Conservation (phyloP, 2,113 vertebrate genomes). For the Sceloporus tristichus region DNA sequence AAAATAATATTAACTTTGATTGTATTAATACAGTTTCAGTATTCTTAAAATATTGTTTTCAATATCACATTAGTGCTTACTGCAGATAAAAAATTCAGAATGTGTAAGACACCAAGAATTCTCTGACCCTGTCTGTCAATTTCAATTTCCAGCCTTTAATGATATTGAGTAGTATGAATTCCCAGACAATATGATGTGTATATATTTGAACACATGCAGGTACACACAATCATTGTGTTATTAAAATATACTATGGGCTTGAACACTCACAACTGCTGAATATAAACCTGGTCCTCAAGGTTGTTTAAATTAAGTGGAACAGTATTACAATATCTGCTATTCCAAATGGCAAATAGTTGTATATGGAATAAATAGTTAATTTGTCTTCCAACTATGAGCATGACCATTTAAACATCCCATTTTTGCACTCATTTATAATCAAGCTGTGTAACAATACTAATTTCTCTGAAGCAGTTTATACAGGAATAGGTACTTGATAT, state of each 20-base stretch:
- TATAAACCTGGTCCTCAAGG: background rate
- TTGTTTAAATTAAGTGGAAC: conserved; percentile 5
- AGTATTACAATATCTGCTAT: background rate
- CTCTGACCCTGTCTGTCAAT: background rate
- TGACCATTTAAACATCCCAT: background rate
- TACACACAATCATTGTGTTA: background rate
- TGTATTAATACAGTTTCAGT: conserved; percentile 9
- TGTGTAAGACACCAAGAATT: background rate
- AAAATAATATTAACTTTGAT: conserved; percentile 55
- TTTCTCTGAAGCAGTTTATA: background rate
- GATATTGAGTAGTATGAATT: background rate
- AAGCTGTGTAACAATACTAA: background rate
- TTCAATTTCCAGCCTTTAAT: background rate
- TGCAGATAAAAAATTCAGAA: background rate
- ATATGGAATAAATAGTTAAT: background rate
- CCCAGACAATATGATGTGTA: background rate
- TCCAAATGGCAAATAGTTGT: background rate
- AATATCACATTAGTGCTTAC: background rate
- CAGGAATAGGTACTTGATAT: background rate
- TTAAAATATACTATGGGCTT: conserved; percentile 5
- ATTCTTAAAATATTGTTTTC: conserved; percentile 16
- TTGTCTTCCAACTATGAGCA: background rate
- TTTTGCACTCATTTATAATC: conserved; percentile 13
- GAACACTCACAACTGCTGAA: background rate
- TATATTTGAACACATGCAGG: background rate